Evolutionary conservation across 1,140 invertebrate genomes (phyloP).

Genomic region (Aporrectodea caliginosa): DNA sequence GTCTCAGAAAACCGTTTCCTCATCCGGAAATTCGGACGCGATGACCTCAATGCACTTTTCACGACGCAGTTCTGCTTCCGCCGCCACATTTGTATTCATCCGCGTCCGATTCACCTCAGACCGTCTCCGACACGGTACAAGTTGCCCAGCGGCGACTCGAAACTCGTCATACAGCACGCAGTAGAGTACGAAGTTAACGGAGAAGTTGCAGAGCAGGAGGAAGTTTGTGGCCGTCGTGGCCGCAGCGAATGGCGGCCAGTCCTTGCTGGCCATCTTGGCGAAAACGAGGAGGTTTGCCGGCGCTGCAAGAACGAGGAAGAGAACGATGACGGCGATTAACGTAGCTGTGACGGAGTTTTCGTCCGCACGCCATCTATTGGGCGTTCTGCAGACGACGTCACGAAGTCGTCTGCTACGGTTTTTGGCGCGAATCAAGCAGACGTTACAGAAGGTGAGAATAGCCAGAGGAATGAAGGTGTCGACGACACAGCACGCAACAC

Average conservation of each 20-base stretch:
- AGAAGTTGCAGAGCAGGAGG: background rate
- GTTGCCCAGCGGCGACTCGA: background rate
- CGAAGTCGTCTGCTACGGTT: background rate
- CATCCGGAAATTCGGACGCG: too few species aligned
- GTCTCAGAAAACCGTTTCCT: too few species aligned
- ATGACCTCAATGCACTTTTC: too few species aligned
- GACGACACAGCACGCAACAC: background rate
- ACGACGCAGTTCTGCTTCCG: too few species aligned
- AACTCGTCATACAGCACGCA: background rate
- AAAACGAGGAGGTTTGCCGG: background rate
- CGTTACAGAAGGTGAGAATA: conserved; percentile 48
- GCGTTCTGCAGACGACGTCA: conserved; percentile 22
- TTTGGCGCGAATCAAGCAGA: conserved; percentile 43
- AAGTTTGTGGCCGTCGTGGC: background rate
- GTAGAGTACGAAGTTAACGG: background rate
- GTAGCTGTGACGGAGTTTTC: background rate
- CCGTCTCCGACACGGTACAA: too few species aligned
- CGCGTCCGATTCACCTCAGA: too few species aligned
- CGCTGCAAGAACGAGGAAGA: background rate
- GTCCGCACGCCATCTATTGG: background rate
- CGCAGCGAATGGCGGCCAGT: background rate
- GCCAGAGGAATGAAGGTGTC: conserved; percentile 39
- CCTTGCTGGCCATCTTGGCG: background rate
- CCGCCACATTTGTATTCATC: too few species aligned
- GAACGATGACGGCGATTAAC: background rate